A percentile compares a stretch with the other conserved stretches of the same genome.
Evolutionary conservation across 2,113 vertebrate species (phyloP).

Genomic region (Cebus imitator): DNA sequence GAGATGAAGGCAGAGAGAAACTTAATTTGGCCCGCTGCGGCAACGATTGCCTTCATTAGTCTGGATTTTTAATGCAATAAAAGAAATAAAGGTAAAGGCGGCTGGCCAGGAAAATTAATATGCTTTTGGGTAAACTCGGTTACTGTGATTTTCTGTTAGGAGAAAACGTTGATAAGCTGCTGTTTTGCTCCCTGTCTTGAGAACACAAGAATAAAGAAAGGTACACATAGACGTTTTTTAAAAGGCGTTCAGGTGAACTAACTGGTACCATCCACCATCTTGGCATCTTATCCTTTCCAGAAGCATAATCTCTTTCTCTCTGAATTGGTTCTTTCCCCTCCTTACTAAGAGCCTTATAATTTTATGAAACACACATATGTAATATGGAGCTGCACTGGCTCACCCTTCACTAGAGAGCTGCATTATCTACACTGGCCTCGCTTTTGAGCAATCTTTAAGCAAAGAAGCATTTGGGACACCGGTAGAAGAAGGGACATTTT

Average conservation of each 20-base stretch:
- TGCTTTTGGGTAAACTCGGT: conserved; percentile 33
- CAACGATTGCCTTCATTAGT: conserved; percentile 55
- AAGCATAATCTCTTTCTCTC: background rate
- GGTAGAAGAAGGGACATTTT: background rate
- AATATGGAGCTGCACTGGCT: background rate
- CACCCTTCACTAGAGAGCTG: background rate
- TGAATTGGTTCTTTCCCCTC: background rate
- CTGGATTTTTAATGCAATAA: conserved; percentile 71
- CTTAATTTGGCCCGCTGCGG: conserved; percentile 37
- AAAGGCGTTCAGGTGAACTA: background rate
- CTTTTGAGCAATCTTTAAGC: background rate
- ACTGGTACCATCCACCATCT: background rate
- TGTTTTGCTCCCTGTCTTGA: conserved; percentile 42
- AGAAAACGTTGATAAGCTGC: background rate
- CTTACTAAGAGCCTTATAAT: background rate
- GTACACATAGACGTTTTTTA: background rate
- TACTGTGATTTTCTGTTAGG: conserved; percentile 52
- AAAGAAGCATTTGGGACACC: conserved; percentile 29
- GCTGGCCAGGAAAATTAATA: conserved; percentile 54
- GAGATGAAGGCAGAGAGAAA: conserved; percentile 71
- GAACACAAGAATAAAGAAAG: conserved; percentile 26
- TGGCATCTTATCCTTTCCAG: background rate
- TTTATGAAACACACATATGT: background rate
- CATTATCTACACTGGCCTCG: background rate
- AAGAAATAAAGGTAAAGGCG: conserved; percentile 68